Percentiles rank a stretch among this genome's conserved stretches.
These are phyloP conservation scores for Apis laboriosa DNA, from an alignment of 1,140 invertebrate species.

Conservation along the genomic window DNA sequence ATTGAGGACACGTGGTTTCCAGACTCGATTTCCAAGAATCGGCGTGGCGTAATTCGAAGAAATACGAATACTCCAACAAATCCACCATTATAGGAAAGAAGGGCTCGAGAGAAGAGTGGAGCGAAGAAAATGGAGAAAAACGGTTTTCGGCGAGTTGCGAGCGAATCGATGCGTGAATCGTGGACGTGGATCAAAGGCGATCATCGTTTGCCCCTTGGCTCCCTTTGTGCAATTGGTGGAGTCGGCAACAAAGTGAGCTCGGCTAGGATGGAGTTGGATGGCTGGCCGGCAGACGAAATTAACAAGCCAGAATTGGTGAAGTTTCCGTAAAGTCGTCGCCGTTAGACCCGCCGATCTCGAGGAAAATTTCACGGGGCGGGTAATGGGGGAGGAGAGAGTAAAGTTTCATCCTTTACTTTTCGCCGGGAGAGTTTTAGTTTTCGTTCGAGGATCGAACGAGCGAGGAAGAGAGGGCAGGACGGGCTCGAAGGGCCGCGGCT, in stretches of 20 bases:
- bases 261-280: slow-evolving; percentile 60
- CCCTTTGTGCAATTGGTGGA: slow-evolving; percentile 39
- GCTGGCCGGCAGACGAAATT: slow-evolving; percentile 66
- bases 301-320: slow-evolving; percentile 70
- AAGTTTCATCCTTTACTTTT: too few species aligned
- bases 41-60: background rate
- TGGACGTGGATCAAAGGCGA: slow-evolving; percentile 49
- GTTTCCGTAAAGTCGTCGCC: slow-evolving; percentile 46
- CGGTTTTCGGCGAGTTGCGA: background rate
- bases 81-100: too few species aligned
- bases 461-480: background rate
- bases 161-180: slow-evolving; percentile 49
- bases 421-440: background rate
- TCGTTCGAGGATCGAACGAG: background rate
- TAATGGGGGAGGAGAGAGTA: too few species aligned
- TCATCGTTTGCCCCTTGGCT: slow-evolving; percentile 43
- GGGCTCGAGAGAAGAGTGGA: background rate
- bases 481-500: background rate
- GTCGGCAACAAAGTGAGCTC: slow-evolving; percentile 54
- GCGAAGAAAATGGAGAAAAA: background rate
- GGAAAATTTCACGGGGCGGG: too few species aligned
- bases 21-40: too few species aligned
- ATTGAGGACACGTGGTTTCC: background rate
- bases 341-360: background rate
- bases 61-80: too few species aligned